Percentiles rank a stretch among this genome's conserved stretches.
phyloP scores from a whole-genome alignment of 2,797 vertebrate species.

The Phrynocephalus forsythii region DNA sequence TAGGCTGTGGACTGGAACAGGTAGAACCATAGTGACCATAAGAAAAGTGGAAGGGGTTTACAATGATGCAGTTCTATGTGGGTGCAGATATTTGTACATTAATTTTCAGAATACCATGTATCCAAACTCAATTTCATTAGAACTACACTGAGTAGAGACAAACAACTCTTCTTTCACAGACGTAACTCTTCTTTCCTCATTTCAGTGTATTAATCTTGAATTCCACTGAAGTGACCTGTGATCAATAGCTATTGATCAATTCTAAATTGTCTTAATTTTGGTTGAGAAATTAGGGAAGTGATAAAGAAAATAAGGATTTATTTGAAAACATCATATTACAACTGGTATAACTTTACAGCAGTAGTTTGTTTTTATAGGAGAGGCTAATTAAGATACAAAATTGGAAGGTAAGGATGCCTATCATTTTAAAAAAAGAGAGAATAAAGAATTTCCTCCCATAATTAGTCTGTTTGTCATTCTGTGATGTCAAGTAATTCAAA shows the following conservation, averaged over 20 bases:
- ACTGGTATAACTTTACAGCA: slow-evolving; percentile 77
- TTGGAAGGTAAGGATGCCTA: slow-evolving; percentile 75
- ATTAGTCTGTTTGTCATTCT: too few relatives aligned
- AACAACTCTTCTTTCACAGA: slow-evolving; percentile 37
- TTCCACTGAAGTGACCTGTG: slow-evolving; percentile 75
- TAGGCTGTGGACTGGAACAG: too few relatives aligned
- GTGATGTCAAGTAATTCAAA: too few relatives aligned
- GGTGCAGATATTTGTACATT: too few relatives aligned
- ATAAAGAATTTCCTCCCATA: slow-evolving; percentile 64
- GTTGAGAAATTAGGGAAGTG: slow-evolving; percentile 79
- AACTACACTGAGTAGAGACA: slow-evolving; percentile 46
- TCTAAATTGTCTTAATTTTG: slow-evolving; percentile 83
- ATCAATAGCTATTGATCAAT: slow-evolving; percentile 83
- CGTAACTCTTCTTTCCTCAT: slow-evolving; percentile 70
- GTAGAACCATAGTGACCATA: too few relatives aligned
- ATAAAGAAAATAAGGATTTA: slow-evolving; percentile 82
- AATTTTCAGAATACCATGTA: too few relatives aligned
- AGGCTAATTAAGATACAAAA: slow-evolving; percentile 78
- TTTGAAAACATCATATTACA: slow-evolving; percentile 80
- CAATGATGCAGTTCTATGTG: too few relatives aligned
- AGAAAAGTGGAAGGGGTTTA: too few relatives aligned
- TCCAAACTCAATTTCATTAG: too few relatives aligned
- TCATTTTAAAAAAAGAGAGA: slow-evolving; percentile 59
- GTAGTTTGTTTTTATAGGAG: slow-evolving; percentile 82
- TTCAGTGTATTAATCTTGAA: slow-evolving; percentile 78